Percentiles rank a stretch among this genome's conserved stretches.
Evolutionary conservation across 1,140 invertebrate species (phyloP).

Genomic region (Neomicropteryx cornuta): DNA sequence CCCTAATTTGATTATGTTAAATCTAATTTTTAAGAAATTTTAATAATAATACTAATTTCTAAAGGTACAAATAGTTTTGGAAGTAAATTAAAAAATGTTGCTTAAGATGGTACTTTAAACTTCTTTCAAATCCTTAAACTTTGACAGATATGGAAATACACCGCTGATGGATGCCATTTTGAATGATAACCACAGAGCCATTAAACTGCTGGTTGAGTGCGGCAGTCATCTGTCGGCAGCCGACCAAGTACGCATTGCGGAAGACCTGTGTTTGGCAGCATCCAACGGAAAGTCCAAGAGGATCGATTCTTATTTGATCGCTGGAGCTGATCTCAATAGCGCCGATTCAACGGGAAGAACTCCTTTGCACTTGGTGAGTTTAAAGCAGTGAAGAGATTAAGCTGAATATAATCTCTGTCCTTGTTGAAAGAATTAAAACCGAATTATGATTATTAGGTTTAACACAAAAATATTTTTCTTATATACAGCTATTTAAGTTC

Average conservation of each 20-base stretch:
- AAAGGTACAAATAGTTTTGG: too few species aligned
- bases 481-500: too few species aligned
- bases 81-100: too few species aligned
- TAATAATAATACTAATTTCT: too few species aligned
- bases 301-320: conserved; percentile 46
- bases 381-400: too few species aligned
- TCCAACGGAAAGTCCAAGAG: conserved; percentile 41
- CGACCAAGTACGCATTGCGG: conserved; percentile 37
- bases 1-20: too few species aligned
- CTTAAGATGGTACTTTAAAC: too few species aligned
- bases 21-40: too few species aligned
- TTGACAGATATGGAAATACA: conserved; percentile 39
- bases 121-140: background rate
- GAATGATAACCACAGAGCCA: conserved; percentile 48
- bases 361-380: conserved; percentile 42
- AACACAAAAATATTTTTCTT: too few species aligned
- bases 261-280: conserved; percentile 49
- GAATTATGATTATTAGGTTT: too few species aligned
- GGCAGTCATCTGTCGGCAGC: conserved; percentile 50
- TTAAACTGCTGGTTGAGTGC: conserved; percentile 46
- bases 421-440: too few species aligned
- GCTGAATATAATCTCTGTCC: too few species aligned
- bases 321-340: conserved; percentile 51
- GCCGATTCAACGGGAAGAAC: conserved; percentile 47
- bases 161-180: conserved; percentile 53